These are phyloP conservation scores for Brenthis ino DNA, from an alignment of 2,888 invertebrate species.

Conservation along the genomic window DNA sequence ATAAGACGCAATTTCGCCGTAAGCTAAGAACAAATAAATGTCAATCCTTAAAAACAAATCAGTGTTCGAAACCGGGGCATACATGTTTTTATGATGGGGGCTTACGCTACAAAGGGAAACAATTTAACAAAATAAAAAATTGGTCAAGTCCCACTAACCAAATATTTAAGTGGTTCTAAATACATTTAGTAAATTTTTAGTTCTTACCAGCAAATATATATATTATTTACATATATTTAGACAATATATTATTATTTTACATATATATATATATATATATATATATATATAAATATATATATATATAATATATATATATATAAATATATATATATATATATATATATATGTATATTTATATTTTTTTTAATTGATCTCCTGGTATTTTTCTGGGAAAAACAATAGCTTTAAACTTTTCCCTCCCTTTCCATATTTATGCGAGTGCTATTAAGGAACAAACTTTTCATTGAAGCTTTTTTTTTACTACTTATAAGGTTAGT, in stretches of 20 bases:
- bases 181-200: no score
- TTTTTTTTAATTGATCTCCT: not conserved
- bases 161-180: not conserved
- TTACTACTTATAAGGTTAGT: no score
- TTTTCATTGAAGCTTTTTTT: no score
- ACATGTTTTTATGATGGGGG: conserved; percentile 70
- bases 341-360: no score
- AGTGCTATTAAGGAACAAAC: no score
- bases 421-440: no score
- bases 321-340: no score
- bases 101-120: conserved; percentile 73
- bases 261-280: no score
- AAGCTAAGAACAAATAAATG: conserved; percentile 76
- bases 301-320: no score
- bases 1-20: conserved; percentile 62
- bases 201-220: not conserved
- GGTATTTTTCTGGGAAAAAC: no score
- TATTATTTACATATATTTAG: not conserved
- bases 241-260: not conserved
- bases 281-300: no score
- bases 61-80: conserved; percentile 62
- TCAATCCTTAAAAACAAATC: conserved; percentile 78
- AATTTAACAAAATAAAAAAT: conserved; percentile 79
- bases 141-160: conserved; percentile 9
- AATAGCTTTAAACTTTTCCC: no score